Conservation (phyloP, 2,797 vertebrate species). For the Peromyscus eremicus region DNA sequence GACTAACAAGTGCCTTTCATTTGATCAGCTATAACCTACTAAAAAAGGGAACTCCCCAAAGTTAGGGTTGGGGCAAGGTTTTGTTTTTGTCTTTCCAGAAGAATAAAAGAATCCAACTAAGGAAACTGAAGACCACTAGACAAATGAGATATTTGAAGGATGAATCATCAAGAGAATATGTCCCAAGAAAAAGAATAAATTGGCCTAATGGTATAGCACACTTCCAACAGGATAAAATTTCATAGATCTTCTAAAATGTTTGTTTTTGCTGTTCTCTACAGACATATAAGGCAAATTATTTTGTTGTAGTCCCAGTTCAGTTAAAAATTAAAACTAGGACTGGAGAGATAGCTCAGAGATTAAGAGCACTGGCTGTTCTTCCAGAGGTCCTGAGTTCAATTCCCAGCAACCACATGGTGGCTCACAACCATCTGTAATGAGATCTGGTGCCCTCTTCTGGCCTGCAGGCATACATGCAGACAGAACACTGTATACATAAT, state of each 20-base stretch:
- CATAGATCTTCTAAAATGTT: not conserved
- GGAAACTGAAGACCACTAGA: not conserved
- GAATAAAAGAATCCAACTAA: not conserved
- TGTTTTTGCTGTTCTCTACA: not conserved
- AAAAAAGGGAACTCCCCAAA: not conserved
- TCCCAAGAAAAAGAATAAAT: not conserved
- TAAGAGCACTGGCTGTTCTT: too few relatives aligned
- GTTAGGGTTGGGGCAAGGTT: not conserved
- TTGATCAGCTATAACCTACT: not conserved
- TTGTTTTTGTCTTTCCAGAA: not conserved
- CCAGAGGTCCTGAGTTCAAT: too few relatives aligned
- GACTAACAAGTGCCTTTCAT: not conserved
- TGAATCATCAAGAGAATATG: not conserved
- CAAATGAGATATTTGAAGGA: not conserved
- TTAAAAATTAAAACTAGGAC: not conserved
- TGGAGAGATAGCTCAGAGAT: too few relatives aligned
- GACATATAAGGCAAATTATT: not conserved
- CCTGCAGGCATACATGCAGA: too few relatives aligned
- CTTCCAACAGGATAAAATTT: not conserved
- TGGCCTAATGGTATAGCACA: not conserved
- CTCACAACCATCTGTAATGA: too few relatives aligned
- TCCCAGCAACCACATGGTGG: too few relatives aligned
- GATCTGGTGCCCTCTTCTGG: too few relatives aligned
- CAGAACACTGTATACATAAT: too few relatives aligned
- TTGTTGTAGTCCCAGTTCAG: not conserved